These are phyloP conservation scores for Chiroxiphia lanceolata DNA, from an alignment of 2,797 vertebrate species.

Conservation along the genomic window DNA sequence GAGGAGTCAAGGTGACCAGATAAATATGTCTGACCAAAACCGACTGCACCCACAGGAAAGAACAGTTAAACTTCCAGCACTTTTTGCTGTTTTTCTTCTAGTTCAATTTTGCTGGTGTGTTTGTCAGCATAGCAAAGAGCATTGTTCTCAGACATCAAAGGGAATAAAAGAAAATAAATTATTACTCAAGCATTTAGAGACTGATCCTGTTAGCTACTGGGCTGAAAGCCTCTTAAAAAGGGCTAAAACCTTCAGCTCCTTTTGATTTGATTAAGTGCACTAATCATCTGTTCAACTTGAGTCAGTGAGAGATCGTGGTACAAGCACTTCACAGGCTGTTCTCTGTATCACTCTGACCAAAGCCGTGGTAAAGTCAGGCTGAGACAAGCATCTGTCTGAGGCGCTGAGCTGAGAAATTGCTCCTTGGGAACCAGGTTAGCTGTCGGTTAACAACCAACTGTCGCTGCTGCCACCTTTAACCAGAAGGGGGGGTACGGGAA, in stretches of 20 bases:
- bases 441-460: background rate
- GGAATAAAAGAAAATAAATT: background rate
- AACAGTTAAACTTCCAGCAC: background rate
- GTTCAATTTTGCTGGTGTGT: background rate
- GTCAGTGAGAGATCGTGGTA: background rate
- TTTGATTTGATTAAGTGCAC: conserved; percentile 35
- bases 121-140: background rate
- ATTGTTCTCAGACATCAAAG: background rate
- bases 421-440: background rate
- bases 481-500: background rate
- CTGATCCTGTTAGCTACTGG: background rate
- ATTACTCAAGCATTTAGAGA: background rate
- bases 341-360: background rate
- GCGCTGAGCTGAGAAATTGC: background rate
- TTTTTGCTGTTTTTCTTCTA: background rate
- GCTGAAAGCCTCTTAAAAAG: conserved; percentile 36
- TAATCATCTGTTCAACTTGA: background rate
- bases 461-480: background rate
- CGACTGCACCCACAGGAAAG: background rate
- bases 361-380: background rate
- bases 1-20: background rate
- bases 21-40: background rate
- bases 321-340: background rate
- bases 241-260: conserved; percentile 22
- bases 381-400: background rate